Evolutionary conservation across 2,888 invertebrate genomes (phyloP).

Genomic region (Belgica antarctica): DNA sequence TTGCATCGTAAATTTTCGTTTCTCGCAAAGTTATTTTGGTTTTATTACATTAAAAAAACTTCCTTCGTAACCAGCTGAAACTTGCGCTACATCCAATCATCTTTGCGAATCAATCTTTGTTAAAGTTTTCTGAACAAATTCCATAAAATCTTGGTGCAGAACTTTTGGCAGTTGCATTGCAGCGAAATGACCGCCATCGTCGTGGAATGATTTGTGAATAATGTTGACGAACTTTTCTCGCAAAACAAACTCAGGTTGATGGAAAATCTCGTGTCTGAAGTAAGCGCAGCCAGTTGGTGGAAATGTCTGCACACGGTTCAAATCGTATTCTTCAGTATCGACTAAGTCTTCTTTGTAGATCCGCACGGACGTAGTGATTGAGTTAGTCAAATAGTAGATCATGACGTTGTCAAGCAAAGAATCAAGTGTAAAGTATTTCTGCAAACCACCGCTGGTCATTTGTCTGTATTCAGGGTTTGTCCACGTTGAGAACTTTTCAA

Average conservation of each 20-base stretch:
- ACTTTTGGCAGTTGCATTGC: slow-evolving; percentile 51
- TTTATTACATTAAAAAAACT: too few species aligned
- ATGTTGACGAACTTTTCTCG: slow-evolving; percentile 50
- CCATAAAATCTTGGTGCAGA: slow-evolving; percentile 50
- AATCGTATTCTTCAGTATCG: slow-evolving; percentile 48
- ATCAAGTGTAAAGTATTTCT: slow-evolving; percentile 63
- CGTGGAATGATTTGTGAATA: slow-evolving; percentile 49
- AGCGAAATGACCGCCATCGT: slow-evolving; percentile 53
- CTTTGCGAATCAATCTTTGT: too few species aligned
- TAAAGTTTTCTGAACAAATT: slow-evolving; percentile 45
- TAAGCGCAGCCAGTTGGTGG: slow-evolving; percentile 51
- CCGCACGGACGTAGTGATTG: slow-evolving; percentile 71
- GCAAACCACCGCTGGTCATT: slow-evolving; percentile 65
- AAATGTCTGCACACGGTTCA: slow-evolving; percentile 51
- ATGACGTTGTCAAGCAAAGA: slow-evolving; percentile 77
- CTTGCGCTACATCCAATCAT: too few species aligned
- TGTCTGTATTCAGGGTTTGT: slow-evolving; percentile 59
- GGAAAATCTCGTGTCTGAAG: slow-evolving; percentile 50
- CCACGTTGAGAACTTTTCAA: slow-evolving; percentile 81
- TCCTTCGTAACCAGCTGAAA: too few species aligned
- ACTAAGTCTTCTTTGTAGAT: slow-evolving; percentile 67
- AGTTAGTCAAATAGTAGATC: slow-evolving; percentile 76
- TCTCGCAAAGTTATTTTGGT: too few species aligned
- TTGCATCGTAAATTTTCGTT: too few species aligned
- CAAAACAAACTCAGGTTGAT: slow-evolving; percentile 47